A percentile compares a stretch with the other conserved stretches of the same genome.
phyloP scores from a whole-genome alignment of 2,113 vertebrate genomes.

The Patagioenas fasciata region DNA sequence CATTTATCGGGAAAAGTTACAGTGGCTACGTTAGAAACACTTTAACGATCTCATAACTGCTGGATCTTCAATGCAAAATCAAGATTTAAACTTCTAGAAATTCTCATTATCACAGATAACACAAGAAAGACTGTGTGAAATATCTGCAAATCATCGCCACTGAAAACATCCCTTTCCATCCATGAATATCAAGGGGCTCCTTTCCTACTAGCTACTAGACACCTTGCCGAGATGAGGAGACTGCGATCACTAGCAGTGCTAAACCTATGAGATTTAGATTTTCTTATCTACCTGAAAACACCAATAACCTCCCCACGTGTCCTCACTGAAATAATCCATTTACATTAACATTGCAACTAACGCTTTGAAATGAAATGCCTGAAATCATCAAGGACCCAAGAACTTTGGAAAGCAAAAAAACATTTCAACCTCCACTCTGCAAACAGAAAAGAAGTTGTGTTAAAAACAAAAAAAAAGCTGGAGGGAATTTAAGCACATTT shows the following conservation, averaged over 20 bases:
- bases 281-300: neutral
- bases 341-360: neutral
- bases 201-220: neutral
- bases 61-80: neutral
- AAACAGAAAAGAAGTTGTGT: neutral
- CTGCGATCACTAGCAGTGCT: neutral
- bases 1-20: slow-evolving; percentile 60
- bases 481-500: neutral
- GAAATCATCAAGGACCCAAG: neutral
- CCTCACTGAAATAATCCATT: neutral
- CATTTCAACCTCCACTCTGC: neutral
- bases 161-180: neutral
- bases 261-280: neutral
- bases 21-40: slow-evolving; percentile 4
- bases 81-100: neutral
- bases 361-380: neutral
- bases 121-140: neutral
- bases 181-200: neutral
- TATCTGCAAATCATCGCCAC: neutral
- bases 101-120: neutral
- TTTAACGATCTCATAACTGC: neutral
- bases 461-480: neutral
- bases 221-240: neutral
- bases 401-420: neutral
- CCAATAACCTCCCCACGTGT: neutral